Evolutionary conservation across 2,797 vertebrate species (phyloP), one percentile per base, ranked within the genome.

Genomic region (Clarias fuscus): DNA sequence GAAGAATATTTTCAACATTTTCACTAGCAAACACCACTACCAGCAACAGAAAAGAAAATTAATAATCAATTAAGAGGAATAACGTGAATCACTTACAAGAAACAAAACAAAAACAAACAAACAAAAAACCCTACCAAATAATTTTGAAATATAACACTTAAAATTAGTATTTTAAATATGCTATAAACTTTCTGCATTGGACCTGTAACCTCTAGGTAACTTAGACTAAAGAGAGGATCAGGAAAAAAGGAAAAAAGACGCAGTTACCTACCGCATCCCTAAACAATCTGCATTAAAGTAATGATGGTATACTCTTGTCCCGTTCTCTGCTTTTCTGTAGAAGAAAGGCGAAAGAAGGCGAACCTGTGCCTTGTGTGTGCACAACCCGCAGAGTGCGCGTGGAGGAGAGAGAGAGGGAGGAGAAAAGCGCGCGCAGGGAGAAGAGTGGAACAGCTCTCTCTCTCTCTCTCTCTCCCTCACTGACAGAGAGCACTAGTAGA

Each of bases 381-480:
- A 73, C 86, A 78, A 58, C 48, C 88, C 59, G 89, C 82, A 84
- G 84, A 61, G 67, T 89, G 71, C 90, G 89, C 77, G 6, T n/a
- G 33, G 82, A 85, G 83, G 83, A 90, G 87, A 91, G 87, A 91
- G 90, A 85, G 85, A 88, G 86, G 84, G 84, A 48, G 76, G 88
- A 76, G 87, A 80, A 86, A 59, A 85, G 83, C 71, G 84, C 72
- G 79, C 89, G 88, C 82, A 61, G 80, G 80, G 86, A 88, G 87
- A 75, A 62, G 67, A 72, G 67, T 59, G 67, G 65, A 58, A 24
- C 53, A 48, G 59, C 82, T n/a, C 30, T 37, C 82, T 40, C 68
- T 61, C 68, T 43, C 67, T 48, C 59, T 43, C 20, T 76, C 24
- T 67, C 71, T 82, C 48, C 5, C 80, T 53, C 43, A 18, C 62